Evolutionary conservation across 2,113 vertebrate genomes (phyloP).

Genomic region (Scatophagus argus): DNA sequence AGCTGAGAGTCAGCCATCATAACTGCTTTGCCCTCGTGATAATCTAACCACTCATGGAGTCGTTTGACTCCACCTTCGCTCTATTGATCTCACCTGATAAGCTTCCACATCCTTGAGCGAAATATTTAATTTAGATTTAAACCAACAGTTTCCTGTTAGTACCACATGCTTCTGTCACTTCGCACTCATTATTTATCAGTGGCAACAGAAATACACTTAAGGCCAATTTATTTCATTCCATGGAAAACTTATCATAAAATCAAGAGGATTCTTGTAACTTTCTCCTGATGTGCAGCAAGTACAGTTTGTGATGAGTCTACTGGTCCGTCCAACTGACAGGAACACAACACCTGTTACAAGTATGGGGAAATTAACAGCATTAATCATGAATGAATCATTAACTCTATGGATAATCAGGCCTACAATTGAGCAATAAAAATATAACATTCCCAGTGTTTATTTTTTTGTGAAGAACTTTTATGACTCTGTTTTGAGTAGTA

Average conservation of each 20-base stretch:
- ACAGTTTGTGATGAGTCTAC: neutral
- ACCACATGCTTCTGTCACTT: neutral
- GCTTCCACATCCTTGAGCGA: neutral
- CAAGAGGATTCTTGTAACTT: too few relatives aligned
- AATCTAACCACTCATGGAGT: constrained; percentile 27
- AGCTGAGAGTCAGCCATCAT: neutral
- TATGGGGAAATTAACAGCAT: neutral
- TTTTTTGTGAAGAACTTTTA: neutral
- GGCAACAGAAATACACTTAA: neutral
- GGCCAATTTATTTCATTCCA: neutral
- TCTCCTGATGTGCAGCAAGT: neutral
- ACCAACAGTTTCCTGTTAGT: neutral
- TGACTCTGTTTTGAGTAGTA: too few relatives aligned
- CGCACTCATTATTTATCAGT: neutral
- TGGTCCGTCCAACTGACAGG: neutral
- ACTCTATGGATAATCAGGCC: neutral
- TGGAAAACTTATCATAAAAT: neutral
- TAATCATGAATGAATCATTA: constrained; percentile 27
- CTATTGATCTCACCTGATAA: constrained; percentile 17
- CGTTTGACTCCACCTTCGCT: constrained; percentile 5
- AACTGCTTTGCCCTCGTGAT: neutral
- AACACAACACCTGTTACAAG: neutral
- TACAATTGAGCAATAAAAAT: neutral
- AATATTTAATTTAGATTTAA: neutral
- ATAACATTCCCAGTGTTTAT: neutral